Evolutionary conservation across 2,113 vertebrate species (phyloP).

Genomic region (Peromyscus californicus): DNA sequence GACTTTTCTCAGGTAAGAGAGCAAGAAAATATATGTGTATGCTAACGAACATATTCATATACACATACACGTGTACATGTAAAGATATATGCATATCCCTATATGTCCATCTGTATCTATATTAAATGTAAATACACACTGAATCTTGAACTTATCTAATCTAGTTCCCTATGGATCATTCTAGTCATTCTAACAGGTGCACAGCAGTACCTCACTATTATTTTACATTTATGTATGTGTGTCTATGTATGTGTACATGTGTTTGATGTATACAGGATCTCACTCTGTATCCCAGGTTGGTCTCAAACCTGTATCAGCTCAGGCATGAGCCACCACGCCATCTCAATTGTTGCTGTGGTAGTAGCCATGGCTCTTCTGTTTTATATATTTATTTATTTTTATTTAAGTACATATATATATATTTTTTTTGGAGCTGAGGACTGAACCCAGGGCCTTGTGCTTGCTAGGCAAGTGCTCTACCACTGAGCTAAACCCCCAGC

Average conservation of each 20-base stretch:
- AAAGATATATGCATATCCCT: not conserved
- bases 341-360: not conserved
- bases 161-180: not conserved
- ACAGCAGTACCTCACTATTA: not conserved
- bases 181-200: not conserved
- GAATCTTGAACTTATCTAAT: not conserved
- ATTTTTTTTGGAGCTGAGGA: no score
- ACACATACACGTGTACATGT: not conserved
- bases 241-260: no score
- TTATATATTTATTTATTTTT: not conserved
- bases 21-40: not conserved
- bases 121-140: not conserved
- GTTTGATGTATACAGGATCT: not conserved
- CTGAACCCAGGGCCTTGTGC: no score
- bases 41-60: not conserved
- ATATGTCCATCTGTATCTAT: not conserved
- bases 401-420: not conserved
- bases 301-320: not conserved
- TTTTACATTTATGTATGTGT: not conserved
- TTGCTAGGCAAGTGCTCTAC: no score
- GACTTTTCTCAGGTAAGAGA: not conserved
- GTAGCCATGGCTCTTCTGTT: not conserved
- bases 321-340: not conserved
- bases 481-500: no score
- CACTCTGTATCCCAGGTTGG: not conserved